Conservation (phyloP, 2,888 invertebrate genomes). For the Trachelus iudaicus region DNA sequence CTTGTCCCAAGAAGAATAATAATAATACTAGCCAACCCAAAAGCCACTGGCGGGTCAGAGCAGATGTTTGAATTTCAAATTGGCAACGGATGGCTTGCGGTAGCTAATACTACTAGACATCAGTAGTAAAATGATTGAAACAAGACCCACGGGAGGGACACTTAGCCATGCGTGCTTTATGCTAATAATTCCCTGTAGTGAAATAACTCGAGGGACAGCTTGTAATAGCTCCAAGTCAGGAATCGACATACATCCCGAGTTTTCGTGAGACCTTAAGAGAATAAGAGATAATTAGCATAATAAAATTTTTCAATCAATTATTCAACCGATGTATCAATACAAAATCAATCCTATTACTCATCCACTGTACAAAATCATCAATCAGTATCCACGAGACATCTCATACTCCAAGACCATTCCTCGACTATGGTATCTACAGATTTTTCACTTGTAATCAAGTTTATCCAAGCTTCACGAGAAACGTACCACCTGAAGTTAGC, state of each 20-base stretch:
- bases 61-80: neutral
- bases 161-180: constrained; percentile 42
- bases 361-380: neutral
- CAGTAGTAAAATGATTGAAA: constrained; percentile 22
- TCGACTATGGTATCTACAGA: neutral
- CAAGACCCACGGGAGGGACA: constrained; percentile 23
- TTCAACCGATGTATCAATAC: neutral
- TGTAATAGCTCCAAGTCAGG: neutral
- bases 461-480: too few relatives aligned
- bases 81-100: neutral
- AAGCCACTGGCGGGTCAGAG: neutral
- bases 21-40: neutral
- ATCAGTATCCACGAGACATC: neutral
- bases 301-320: neutral
- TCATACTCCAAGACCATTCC: neutral
- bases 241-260: neutral
- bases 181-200: constrained; percentile 32
- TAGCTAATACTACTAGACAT: neutral
- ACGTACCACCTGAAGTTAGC: too few relatives aligned
- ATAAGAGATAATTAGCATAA: neutral
- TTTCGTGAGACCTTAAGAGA: neutral
- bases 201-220: neutral
- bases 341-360: neutral
- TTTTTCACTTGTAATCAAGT: neutral
- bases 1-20: neutral